Conservation (phyloP, 2,888 invertebrate species). For the Ophraella communa region DNA sequence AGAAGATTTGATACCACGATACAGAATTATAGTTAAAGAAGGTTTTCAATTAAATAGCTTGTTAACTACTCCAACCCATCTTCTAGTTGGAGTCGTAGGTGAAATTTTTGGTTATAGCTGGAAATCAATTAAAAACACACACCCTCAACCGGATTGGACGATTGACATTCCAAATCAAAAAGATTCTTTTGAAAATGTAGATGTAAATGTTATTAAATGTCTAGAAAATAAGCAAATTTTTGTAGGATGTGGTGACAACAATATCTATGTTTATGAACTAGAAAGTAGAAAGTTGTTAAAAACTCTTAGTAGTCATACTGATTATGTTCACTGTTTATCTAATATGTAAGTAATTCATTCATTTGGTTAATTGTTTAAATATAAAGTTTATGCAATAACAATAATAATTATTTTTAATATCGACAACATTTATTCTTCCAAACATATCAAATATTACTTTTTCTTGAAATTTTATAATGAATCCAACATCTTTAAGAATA, state of each 20-base stretch:
- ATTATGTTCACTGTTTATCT: slow-evolving; percentile 81
- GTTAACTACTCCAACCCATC: slow-evolving; percentile 69
- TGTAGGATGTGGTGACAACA: slow-evolving; percentile 87
- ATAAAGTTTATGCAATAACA: too few relatives aligned
- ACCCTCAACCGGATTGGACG: slow-evolving; percentile 68
- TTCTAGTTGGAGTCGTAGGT: slow-evolving; percentile 78
- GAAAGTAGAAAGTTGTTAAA: slow-evolving; percentile 75
- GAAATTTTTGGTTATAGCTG: slow-evolving; percentile 80
- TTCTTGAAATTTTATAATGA: too few relatives aligned
- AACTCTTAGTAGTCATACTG: slow-evolving; percentile 74
- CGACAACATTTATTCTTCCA: too few relatives aligned
- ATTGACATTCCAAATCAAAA: slow-evolving; percentile 71
- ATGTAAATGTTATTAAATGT: slow-evolving; percentile 77
- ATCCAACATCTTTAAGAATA: too few relatives aligned
- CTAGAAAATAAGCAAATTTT: slow-evolving; percentile 69
- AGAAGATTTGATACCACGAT: slow-evolving; percentile 68
- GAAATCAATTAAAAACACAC: slow-evolving; percentile 69
- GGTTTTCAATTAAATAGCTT: slow-evolving; percentile 74
- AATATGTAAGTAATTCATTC: slow-evolving; percentile 64
- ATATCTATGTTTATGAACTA: slow-evolving; percentile 77
- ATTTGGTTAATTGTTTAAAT: too few relatives aligned
- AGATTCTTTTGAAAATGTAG: slow-evolving; percentile 75
- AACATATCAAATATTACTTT: too few relatives aligned
- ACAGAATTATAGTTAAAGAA: slow-evolving; percentile 67
- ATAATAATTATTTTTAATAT: too few relatives aligned